Evolutionary conservation across 2,888 invertebrate species (phyloP), one percentile per base, ranked within the genome.

Genomic region (Crioceris asparagi): DNA sequence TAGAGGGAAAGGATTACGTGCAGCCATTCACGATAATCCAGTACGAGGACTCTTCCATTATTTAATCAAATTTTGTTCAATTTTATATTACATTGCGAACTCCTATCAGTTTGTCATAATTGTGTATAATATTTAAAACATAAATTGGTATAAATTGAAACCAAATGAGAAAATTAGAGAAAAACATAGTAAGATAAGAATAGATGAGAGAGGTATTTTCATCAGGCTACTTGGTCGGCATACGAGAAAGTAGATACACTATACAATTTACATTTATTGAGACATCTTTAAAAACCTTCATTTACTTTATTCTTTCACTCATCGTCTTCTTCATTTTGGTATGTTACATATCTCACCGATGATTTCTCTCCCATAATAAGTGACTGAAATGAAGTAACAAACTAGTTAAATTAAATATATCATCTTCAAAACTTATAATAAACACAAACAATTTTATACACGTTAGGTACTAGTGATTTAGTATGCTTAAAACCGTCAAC

Each of bases 281-380:
- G 8, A 35, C 10, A 17, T 35, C 26, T 17, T 21, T 34, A 25
- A 34, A 21, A 21, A 8, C 25, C 10, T 21, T 21, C 10, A 7
- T 6, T 21, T 21, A 7, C 10, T 6, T 21, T 21, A 7, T 21
- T 7, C 6, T 11, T 57, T 63, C 73, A 77, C 60, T 81, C 80
- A 44, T 85, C 85, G 52, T 88, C 90, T 52, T 90, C 90, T 56
- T 90, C 90, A 63, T 90, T 88, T 64, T 88, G 86, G 67, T 93
- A 94, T 57, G 88, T 92, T 38, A 93, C 91, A 68, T 94, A 94
- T 52, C 92, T 80, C 19, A 94, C 91, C 29, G 93, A 87, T 35
- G 91, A 84, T 36, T 91, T 86, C 54, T 93, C 92, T 44, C 87
- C 90, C 59, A 86, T 77, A 49, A 92, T 84, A 45, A 93, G 67